Evolutionary conservation across 2,797 vertebrate genomes (phyloP).

Genomic region (Linurgus olivaceus): DNA sequence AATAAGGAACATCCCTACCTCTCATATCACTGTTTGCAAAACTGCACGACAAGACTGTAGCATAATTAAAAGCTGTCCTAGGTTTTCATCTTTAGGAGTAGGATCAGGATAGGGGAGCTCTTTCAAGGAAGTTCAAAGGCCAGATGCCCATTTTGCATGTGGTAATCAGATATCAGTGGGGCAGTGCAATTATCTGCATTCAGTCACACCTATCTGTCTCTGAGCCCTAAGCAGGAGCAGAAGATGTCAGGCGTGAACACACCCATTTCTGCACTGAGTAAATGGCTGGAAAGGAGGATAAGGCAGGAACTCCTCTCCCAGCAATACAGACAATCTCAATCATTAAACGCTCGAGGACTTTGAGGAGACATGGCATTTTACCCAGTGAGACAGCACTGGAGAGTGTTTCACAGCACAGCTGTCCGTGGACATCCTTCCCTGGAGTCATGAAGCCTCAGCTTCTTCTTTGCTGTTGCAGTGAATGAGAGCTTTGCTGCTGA

Average conservation of each 20-base stretch:
- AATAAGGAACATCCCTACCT: neutral
- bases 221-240: neutral
- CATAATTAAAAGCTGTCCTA: neutral
- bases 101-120: neutral
- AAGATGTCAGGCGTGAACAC: accelerated
- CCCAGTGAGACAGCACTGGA: neutral
- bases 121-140: neutral
- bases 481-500: neutral
- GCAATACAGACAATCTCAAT: neutral
- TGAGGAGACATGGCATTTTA: neutral
- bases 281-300: neutral
- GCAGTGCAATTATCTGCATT: neutral
- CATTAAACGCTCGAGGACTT: neutral
- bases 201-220: neutral
- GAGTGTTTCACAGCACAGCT: neutral
- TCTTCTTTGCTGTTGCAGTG: neutral
- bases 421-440: neutral
- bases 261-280: neutral
- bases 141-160: neutral
- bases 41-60: neutral
- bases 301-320: neutral
- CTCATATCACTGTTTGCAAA: neutral
- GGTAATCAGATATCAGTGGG: neutral
- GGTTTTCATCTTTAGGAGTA: neutral
- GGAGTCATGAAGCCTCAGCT: neutral